phyloP scores from a whole-genome alignment of 2,888 invertebrate species.

The Poecilobothrus nobilitatus region DNA sequence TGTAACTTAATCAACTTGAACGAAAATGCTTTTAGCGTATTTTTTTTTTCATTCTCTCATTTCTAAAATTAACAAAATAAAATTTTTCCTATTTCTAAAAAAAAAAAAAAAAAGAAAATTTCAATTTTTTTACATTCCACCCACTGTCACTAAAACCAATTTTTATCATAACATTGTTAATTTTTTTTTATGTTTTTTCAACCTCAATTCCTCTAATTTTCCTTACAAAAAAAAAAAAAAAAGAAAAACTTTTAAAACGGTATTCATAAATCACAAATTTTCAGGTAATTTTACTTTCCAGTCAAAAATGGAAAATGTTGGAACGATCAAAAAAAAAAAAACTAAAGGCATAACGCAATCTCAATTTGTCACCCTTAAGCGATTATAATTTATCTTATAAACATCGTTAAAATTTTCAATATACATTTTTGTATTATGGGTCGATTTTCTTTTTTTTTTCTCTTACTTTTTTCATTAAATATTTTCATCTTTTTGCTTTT shows the following conservation, averaged over 20 bases:
- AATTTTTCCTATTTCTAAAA: background rate
- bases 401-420: background rate
- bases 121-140: no score
- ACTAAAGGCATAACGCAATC: background rate
- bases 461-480: background rate
- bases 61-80: no score
- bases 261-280: slow-evolving; percentile 6
- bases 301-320: background rate
- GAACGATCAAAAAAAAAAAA: background rate
- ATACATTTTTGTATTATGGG: background rate
- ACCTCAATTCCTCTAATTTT: background rate
- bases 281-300: background rate
- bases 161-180: background rate
- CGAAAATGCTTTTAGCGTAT: background rate
- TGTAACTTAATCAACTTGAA: slow-evolving; percentile 1
- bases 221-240: background rate
- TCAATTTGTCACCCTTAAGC: slow-evolving; percentile 6
- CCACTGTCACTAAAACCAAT: background rate
- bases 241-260: background rate
- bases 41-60: no score
- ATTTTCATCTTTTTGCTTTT: background rate
- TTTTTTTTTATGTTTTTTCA: background rate
- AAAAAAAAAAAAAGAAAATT: background rate
- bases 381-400: slow-evolving; percentile 1
- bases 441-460: background rate